Base-by-base conservation (phyloP, 2,888 invertebrate species). In the Aromia moschata region DNA sequence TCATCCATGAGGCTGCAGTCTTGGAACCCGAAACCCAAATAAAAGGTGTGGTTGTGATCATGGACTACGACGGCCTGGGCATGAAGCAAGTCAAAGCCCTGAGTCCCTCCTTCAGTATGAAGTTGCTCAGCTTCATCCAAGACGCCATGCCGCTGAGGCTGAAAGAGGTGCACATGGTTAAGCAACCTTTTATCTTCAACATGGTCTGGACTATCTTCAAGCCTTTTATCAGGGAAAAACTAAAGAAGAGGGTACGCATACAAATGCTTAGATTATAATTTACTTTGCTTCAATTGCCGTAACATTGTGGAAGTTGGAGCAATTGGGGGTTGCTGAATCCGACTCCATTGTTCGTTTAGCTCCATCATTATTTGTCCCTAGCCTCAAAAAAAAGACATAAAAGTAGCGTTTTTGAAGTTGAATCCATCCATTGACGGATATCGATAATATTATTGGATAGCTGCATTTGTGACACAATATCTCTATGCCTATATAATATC, bases 161-260 rank as follows among this genome's bases (percentile, higher is more conserved):
- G 69, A 93, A 92, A 79, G 92, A 93, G 81, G 89, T 93, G 7
- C 93, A 94, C 80, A 89, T 93, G 75, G 91, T 94, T 1, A 92
- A 92, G 74, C 89, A 94, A 74, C 93, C 94, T 0, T 89, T 89
- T 82, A 82, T 93, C 62, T 94, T 94, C 82, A 92, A 89, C 75
- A 85, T 92, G 80, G 92, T 93, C 1, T 94, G 93, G 93, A 82
- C 85, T 44, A 86, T 93, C 77, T 93, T 93, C 83, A 92, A 92
- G 80, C 93, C 93, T 5, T 89, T 93, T 75, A 87, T 93, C 70
- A 85, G 85, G 68, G 89, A 91, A 71, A 94, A 94, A 78, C 84
- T 94, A 11, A 89, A 87, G 79, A 87, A 82, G 66, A 87, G 91
- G 80, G 91, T 92, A 78, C 85, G 89, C 83, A 36, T n/a, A n/a